Base-by-base conservation (phyloP, 2,797 vertebrate genomes). In the Diplodus puntazzo region DNA sequence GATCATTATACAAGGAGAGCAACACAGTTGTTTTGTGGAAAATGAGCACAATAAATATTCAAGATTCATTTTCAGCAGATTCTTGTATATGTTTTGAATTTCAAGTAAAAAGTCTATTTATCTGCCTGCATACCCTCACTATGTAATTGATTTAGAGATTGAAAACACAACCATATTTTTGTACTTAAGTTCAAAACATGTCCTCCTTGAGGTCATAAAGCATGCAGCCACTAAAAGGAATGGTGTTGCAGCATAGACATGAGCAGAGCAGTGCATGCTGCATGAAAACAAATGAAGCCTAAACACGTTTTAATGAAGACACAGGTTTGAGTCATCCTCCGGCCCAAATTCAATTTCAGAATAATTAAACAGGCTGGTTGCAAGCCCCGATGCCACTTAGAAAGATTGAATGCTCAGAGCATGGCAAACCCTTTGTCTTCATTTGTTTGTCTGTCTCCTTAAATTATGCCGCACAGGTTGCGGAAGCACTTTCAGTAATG, bases 301-400 rank as follows among this genome's bases (percentile, higher is more conserved):
- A 70, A 82, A 80, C 53, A 61, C 27, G 4, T 65, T 71, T 83
- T 89, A 92, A 92, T 89, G 84, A 92, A 89, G 91, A 90, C 76
- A 85, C 80, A 85, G 83, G 79, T 90, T 88, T 81, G 79, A 86
- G 76, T 78, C 81, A 79, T 79, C 77, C 62, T 52, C 77, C 11
- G 14, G 61, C 77, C 63, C 60, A 75, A 85, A 93, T 88, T 82
- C 71, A 90, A 89, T 94, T 88, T 88, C 62, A 68, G 67, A 87
- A 89, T 89, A 91, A 94, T 92, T 92, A 92, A 92, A 92, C 62
- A 53, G 82, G 43, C 69, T 80, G 46, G 69, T 86, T 84, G 76
- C 75, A 77, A 74, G 61, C 52, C 49, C 67, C 57, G 60, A 69
- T 55, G 70, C 77, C 82, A 88, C 79, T 92, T 85, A 82, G 55